Percentiles rank a stretch among this genome's conserved stretches.
Evolutionary conservation across 2,113 vertebrate genomes (phyloP).

Genomic region (Epinephelus moara): DNA sequence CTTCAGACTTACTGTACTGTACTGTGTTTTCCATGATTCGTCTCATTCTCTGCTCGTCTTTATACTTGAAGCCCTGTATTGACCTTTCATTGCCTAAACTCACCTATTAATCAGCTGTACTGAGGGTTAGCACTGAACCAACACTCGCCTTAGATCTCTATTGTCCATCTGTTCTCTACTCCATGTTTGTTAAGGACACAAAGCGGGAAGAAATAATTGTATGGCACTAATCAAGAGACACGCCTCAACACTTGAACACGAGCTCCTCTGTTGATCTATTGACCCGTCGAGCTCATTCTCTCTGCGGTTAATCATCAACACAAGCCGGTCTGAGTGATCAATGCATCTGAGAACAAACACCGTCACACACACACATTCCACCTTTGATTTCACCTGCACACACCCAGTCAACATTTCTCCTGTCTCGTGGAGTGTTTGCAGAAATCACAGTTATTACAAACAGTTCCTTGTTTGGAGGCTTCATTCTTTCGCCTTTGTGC

Average conservation of each 20-base stretch:
- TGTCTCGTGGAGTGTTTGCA: constrained; percentile 33
- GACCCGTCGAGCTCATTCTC: background rate
- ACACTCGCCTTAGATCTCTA: background rate
- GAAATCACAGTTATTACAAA: constrained; percentile 12
- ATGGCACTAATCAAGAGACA: constrained; percentile 21
- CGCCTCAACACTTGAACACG: constrained; percentile 6
- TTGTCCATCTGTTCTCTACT: constrained; percentile 9
- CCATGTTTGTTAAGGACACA: constrained; percentile 18
- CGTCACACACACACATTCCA: constrained; percentile 26
- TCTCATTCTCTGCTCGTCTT: no score
- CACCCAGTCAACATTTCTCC: background rate
- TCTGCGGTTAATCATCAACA: constrained; percentile 55
- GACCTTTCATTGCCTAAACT: no score
- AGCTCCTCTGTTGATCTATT: constrained; percentile 32
- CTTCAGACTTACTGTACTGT: no score
- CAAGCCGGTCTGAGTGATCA: background rate
- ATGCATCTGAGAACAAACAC: constrained; percentile 25
- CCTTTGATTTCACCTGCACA: constrained; percentile 7
- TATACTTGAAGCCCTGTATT: background rate
- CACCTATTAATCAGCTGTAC: background rate
- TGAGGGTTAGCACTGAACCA: constrained; percentile 1
- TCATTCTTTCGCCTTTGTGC: background rate
- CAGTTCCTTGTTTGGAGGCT: background rate
- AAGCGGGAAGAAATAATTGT: background rate
- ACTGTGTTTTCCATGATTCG: no score